A percentile compares a stretch with the other conserved stretches of the same genome.
Evolutionary conservation across 1,140 invertebrate genomes (phyloP).

Genomic region (Hermatobates lingyangjiaoensis): DNA sequence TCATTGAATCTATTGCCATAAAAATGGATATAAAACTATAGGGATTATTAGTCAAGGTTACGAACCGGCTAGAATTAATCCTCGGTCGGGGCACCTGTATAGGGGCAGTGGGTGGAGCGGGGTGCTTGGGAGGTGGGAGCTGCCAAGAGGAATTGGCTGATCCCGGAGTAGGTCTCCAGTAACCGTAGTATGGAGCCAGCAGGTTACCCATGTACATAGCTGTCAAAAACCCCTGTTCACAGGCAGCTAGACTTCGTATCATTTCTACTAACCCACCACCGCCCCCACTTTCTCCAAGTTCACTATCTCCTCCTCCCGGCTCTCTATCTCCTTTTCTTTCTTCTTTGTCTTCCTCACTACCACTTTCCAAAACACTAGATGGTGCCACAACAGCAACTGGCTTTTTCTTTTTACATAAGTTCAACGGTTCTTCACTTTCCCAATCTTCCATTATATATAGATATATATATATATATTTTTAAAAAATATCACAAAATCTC

Average conservation of each 20-base stretch:
- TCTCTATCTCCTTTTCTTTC: conserved; percentile 18
- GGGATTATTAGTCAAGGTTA: too few species aligned
- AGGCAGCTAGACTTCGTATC: conserved; percentile 21
- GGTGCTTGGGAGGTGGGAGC: not conserved
- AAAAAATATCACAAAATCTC: not conserved
- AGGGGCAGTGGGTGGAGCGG: too few species aligned
- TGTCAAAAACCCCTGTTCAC: conserved; percentile 35
- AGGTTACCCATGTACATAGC: conserved; percentile 39
- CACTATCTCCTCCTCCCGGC: not conserved
- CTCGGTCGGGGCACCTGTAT: too few species aligned
- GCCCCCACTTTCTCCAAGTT: conserved; percentile 2
- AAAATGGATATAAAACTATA: too few species aligned
- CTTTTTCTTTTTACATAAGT: conserved; percentile 26
- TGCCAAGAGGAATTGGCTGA: not conserved
- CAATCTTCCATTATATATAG: conserved; percentile 12
- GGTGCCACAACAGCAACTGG: conserved; percentile 28
- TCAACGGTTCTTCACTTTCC: conserved; percentile 21
- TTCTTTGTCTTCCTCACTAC: conserved; percentile 11
- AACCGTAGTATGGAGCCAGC: conserved; percentile 15
- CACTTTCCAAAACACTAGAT: conserved; percentile 19
- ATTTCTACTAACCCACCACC: conserved; percentile 12
- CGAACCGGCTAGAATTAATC: too few species aligned
- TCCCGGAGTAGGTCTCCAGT: not conserved
- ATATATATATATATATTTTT: not conserved
- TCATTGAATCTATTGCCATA: too few species aligned